A percentile compares a stretch with the other conserved stretches of the same genome.
Conservation (phyloP, 2,888 invertebrate species). For the Cyclophora punctaria region DNA sequence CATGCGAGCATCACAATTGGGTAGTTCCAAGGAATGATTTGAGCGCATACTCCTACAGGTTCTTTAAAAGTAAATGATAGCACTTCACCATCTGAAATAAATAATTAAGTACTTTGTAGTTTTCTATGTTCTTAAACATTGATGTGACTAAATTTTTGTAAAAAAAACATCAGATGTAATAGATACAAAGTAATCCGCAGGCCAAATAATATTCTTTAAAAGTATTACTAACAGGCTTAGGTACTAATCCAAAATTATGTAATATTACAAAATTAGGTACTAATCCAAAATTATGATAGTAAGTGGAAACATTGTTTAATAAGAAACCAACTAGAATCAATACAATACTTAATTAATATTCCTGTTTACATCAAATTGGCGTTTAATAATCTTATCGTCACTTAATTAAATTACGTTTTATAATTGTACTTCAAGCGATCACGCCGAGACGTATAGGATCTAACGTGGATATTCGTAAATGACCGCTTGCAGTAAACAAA, state of each 20-base stretch:
- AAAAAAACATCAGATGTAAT: too few relatives aligned
- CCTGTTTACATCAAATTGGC: too few relatives aligned
- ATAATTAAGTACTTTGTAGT: not conserved
- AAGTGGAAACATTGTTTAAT: too few relatives aligned
- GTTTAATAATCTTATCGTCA: not conserved
- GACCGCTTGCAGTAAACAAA: not conserved
- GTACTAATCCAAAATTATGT: too few relatives aligned
- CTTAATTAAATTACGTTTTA: conserved; percentile 4
- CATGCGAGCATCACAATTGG: conserved; percentile 94
- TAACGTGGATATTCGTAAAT: conserved; percentile 27
- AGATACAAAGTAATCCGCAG: too few relatives aligned
- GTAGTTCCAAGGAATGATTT: conserved; percentile 97
- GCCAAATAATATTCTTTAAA: too few relatives aligned
- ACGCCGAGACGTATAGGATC: conserved; percentile 27
- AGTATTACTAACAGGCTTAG: too few relatives aligned
- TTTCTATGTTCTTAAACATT: not conserved
- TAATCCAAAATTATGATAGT: too few relatives aligned
- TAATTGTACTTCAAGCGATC: conserved; percentile 17
- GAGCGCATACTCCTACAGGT: conserved; percentile 91
- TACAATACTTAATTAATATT: too few relatives aligned
- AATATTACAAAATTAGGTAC: too few relatives aligned
- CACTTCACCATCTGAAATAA: conserved; percentile 81
- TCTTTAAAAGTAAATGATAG: conserved; percentile 90
- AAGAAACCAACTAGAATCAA: too few relatives aligned
- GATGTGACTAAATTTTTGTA: too few relatives aligned